Conservation (phyloP, 2,113 vertebrate genomes). For the Pelvicachromis taeniatus region DNA sequence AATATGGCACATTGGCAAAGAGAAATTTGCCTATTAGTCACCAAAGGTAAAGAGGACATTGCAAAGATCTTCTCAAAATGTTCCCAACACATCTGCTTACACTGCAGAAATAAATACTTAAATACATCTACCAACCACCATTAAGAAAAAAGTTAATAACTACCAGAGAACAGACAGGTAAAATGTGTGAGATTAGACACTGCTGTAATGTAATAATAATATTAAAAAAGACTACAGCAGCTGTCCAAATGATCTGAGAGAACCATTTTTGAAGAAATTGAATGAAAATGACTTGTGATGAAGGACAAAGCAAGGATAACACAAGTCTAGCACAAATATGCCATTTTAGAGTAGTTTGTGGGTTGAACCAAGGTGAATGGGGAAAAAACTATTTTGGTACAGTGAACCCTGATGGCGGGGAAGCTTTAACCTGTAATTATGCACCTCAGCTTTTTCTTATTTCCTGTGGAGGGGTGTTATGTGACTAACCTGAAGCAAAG, state of each 20-base stretch:
- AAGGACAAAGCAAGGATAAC: not conserved
- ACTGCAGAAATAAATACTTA: not conserved
- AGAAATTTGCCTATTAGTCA: not conserved
- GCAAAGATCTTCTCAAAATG: not conserved
- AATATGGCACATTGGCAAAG: not conserved
- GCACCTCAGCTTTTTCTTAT: not conserved
- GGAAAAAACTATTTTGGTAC: not conserved
- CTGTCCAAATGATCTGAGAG: not conserved
- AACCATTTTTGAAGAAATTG: not conserved
- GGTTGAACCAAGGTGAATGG: not conserved
- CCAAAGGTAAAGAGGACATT: not conserved
- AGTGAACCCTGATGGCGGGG: not conserved
- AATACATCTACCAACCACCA: not conserved
- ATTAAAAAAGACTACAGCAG: not conserved
- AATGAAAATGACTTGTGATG: not conserved
- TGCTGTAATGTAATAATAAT: not conserved
- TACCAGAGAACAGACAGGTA: not conserved
- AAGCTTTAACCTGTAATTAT: not conserved
- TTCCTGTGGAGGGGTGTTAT: not conserved
- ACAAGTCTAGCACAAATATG: not conserved
- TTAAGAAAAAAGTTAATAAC: not conserved
- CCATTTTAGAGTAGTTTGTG: not conserved
- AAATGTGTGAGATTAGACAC: not conserved
- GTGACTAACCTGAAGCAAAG: not conserved
- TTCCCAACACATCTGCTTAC: not conserved